These are phyloP conservation scores for Trissolcus basalis DNA, from an alignment of 1,140 invertebrate species.

Conservation along the genomic window DNA sequence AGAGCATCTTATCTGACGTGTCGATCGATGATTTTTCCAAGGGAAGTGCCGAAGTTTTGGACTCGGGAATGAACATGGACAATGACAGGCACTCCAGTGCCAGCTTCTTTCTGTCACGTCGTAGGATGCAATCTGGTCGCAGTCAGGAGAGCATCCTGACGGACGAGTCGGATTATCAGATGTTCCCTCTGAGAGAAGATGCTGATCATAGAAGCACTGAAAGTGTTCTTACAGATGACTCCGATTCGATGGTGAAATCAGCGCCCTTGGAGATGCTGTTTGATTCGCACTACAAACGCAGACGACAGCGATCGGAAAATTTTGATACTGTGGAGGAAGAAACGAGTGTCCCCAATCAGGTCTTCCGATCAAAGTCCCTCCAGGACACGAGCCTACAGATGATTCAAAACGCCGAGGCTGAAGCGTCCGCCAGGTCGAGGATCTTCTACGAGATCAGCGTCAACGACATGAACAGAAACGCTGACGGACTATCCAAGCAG, in stretches of 20 bases:
- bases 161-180: constrained; percentile 83
- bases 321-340: constrained; percentile 59
- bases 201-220: constrained; percentile 72
- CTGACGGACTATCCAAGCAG: constrained; percentile 33
- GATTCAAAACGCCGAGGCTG: constrained; percentile 51
- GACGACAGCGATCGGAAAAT: constrained; percentile 70
- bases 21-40: constrained; percentile 70
- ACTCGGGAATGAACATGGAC: constrained; percentile 77
- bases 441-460: constrained; percentile 68
- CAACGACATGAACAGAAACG: constrained; percentile 47
- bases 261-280: constrained; percentile 84
- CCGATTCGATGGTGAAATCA: constrained; percentile 81
- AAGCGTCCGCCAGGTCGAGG: constrained; percentile 49
- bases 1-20: constrained; percentile 85
- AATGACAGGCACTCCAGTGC: constrained; percentile 77
- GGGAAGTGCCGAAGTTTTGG: constrained; percentile 74
- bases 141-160: constrained; percentile 87
- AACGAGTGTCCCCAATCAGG: constrained; percentile 34
- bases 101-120: constrained; percentile 75
- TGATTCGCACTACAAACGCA: constrained; percentile 73
- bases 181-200: constrained; percentile 69
- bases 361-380: constrained; percentile 75
- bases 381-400: constrained; percentile 72
- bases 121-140: constrained; percentile 79
- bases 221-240: constrained; percentile 75